These are phyloP conservation scores for Ochotona curzoniae DNA, from an alignment of 2,113 vertebrate genomes.

Conservation along the genomic window DNA sequence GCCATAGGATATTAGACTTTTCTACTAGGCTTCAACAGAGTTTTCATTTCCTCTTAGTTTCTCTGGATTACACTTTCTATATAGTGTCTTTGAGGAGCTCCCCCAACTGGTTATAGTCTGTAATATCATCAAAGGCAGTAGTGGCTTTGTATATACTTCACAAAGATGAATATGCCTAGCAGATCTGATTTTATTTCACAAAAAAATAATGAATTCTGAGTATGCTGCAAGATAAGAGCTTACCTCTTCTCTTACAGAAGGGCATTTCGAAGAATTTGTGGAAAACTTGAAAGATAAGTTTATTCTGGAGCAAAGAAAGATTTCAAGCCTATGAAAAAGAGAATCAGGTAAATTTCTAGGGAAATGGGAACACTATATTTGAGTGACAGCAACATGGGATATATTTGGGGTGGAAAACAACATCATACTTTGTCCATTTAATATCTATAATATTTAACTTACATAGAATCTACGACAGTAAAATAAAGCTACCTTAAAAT, in stretches of 20 bases:
- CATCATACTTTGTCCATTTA: background rate
- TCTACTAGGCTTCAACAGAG: no score
- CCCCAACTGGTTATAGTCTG: conserved; percentile 21
- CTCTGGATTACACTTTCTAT: background rate
- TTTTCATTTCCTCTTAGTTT: background rate
- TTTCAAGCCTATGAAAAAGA: background rate
- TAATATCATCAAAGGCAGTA: background rate
- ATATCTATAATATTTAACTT: conserved; percentile 12
- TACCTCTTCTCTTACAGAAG: no score
- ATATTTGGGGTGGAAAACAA: background rate
- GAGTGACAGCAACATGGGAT: background rate
- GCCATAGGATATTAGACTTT: no score
- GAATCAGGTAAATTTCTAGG: background rate
- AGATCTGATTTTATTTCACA: background rate
- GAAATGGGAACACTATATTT: background rate
- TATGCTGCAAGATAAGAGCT: background rate
- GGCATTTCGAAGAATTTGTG: no score
- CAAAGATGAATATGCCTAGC: background rate
- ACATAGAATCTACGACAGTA: background rate
- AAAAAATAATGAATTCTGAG: background rate
- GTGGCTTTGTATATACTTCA: background rate
- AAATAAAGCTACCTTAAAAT: background rate
- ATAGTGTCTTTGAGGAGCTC: background rate
- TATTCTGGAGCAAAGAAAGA: no score
- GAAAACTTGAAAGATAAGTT: no score